Evolutionary conservation across 1,140 invertebrate species (phyloP).

Genomic region (Ganaspis sp.): DNA sequence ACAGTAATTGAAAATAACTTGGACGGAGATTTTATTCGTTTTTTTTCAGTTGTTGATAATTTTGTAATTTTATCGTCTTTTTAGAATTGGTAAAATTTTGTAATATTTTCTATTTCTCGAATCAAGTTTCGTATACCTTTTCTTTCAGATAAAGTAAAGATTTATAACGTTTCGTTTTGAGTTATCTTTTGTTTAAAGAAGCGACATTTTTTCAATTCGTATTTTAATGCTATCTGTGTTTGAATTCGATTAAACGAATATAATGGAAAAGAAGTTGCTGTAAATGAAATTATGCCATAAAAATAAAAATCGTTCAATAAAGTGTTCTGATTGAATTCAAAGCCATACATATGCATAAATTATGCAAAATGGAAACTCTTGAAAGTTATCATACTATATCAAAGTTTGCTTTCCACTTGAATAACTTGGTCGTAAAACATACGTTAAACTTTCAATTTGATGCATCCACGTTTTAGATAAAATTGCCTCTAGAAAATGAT

Average conservation of each 20-base stretch:
- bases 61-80: too few relatives aligned
- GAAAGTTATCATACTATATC: conserved; percentile 37
- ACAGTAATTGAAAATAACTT: too few relatives aligned
- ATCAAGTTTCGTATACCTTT: too few relatives aligned
- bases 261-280: not conserved
- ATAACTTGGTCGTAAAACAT: conserved; percentile 17
- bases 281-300: not conserved
- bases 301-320: not conserved
- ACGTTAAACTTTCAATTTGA: not conserved
- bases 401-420: conserved; percentile 21
- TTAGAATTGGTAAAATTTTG: too few relatives aligned
- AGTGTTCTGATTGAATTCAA: not conserved
- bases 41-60: too few relatives aligned
- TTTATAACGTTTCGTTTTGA: too few relatives aligned
- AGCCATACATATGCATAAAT: not conserved
- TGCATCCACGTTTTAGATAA: not conserved
- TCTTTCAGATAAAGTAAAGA: too few relatives aligned
- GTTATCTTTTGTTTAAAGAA: too few relatives aligned
- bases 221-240: too few relatives aligned
- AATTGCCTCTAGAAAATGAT: not conserved
- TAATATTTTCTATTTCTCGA: too few relatives aligned
- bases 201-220: too few relatives aligned
- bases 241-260: not conserved
- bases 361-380: conserved; percentile 1
- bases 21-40: too few relatives aligned